These are phyloP conservation scores for Paramormyrops hopkinsi DNA, from an alignment of 2,797 vertebrate genomes.

Conservation along the genomic window DNA sequence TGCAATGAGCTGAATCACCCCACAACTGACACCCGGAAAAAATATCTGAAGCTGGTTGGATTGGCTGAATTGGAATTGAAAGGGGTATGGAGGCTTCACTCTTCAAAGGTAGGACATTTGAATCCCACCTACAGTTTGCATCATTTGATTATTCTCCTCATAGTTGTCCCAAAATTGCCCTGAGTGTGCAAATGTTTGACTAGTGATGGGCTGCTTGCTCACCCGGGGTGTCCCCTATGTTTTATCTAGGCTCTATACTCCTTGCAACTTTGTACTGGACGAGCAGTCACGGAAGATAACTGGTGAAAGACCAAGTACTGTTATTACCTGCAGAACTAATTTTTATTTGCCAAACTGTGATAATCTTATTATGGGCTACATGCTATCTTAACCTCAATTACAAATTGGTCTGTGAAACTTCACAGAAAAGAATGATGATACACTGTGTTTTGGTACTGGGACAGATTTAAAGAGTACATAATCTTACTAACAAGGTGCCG, in stretches of 20 bases:
- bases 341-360: background rate
- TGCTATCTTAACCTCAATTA: background rate
- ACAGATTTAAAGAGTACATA: background rate
- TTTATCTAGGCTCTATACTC: background rate
- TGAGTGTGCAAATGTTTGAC: background rate
- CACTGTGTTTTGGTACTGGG: background rate
- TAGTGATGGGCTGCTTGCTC: background rate
- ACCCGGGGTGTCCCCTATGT: background rate
- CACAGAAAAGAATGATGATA: background rate
- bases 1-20: background rate
- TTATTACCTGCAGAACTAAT: background rate
- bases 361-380: background rate
- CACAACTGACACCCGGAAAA: background rate
- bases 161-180: background rate
- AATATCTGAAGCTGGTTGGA: background rate
- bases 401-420: background rate
- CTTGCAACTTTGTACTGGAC: background rate
- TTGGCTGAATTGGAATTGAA: background rate
- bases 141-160: background rate
- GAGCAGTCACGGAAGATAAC: background rate
- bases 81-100: background rate
- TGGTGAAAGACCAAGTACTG: background rate
- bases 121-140: background rate
- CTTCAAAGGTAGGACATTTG: background rate
- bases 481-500: background rate